Conservation (phyloP, 2,797 vertebrate genomes). For the Cygnus olor region DNA sequence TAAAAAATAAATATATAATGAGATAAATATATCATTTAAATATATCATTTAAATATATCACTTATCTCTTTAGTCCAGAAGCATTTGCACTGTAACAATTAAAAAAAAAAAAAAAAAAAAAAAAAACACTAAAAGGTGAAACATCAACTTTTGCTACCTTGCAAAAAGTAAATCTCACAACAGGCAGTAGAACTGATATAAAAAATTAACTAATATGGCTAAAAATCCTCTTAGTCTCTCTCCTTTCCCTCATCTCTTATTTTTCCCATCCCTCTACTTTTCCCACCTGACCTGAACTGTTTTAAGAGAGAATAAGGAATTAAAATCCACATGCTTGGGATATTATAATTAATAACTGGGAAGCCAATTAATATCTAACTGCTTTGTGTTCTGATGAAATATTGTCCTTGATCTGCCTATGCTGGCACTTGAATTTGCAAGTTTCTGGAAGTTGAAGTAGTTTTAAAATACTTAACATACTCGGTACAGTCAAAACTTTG, state of each 20-base stretch:
- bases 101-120: not conserved
- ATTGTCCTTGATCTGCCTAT: not conserved
- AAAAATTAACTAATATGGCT: not conserved
- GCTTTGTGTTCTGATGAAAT: not conserved
- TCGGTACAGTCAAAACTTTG: not conserved
- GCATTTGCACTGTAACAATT: not conserved
- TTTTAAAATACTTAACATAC: not conserved
- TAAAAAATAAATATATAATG: too few relatives aligned
- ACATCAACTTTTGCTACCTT: not conserved
- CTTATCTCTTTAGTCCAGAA: not conserved
- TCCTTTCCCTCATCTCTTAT: not conserved
- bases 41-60: not conserved
- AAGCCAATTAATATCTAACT: not conserved
- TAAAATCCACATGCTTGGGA: not conserved
- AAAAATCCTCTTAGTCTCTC: not conserved
- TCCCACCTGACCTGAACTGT: not conserved
- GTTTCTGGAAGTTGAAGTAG: not conserved
- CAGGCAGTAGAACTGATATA: not conserved
- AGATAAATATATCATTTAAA: too few relatives aligned
- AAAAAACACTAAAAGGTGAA: not conserved
- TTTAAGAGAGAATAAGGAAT: not conserved
- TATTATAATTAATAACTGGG: not conserved
- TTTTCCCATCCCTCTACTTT: not conserved
- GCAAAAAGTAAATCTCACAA: not conserved
- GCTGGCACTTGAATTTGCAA: not conserved